Base-by-base conservation (phyloP, 1,140 invertebrate genomes). In the Heliothis virescens region DNA sequence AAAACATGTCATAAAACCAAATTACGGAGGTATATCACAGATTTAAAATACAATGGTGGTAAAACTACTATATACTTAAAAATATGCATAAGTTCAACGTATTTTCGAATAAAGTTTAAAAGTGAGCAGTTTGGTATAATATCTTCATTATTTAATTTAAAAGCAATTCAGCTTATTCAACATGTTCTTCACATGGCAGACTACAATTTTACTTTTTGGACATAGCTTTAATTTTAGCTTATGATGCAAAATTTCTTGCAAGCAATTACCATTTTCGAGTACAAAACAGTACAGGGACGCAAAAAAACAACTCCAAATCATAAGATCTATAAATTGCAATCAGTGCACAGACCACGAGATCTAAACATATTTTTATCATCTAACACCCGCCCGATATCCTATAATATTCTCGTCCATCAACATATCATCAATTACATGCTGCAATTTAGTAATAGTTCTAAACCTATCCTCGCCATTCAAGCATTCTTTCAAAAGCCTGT, bases 381-480 rank as follows among this genome's bases (percentile, higher is more conserved):
- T 91, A 13, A 89, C 78, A 50, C 52, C 74, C 9, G 50, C 67
- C n/a, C 84, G 84, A 71, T 81, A 84, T 5, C 85, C 84, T 59
- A 88, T 63, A 78, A 91, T 83, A 72, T 87, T 90, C 76, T 90
- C 85, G 84, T 94, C 92, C 41, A 79, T 76, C 10, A 94, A 73
- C 88, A 94, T 89, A 79, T 92, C 91, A 65, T 80, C 86, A 26
- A 94, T 90, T 21, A 92, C 86, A 86, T 90, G 89, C 62, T 92
- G 91, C 34, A 94, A 80, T 76, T 91, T 92, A 9, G 83, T 89
- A 41, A 93, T 78, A 21, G 89, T 89, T 41, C 79, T 79, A 80
- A 94, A 93, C 67, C 92, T 89, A 73, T 94, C 88, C 74, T 89
- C 84, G 29, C 89, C 87, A 75, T 92, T 83, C 16, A 94, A 67